phyloP scores from a whole-genome alignment of 2,797 vertebrate species.

The Rhinella marina region DNA sequence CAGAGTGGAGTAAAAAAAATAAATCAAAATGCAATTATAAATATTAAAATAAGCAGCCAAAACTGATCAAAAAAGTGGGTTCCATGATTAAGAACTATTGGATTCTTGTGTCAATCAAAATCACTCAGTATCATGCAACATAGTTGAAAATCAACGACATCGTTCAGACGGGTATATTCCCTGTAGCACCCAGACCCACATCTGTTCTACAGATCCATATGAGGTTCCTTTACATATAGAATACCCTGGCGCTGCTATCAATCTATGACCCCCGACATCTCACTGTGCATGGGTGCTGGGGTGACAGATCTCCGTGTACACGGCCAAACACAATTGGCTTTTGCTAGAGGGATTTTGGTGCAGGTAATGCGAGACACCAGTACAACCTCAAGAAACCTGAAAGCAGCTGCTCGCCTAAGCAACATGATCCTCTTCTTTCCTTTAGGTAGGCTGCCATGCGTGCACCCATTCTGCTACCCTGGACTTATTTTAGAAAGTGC shows the following conservation, averaged over 20 bases:
- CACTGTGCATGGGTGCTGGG: neutral
- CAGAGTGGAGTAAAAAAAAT: no score
- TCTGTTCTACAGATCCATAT: neutral
- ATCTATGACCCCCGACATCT: neutral
- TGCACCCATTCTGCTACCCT: neutral
- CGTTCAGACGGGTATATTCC: neutral
- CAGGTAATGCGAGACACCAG: neutral
- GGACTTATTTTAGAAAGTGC: neutral
- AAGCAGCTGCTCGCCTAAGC: neutral
- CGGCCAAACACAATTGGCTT: neutral
- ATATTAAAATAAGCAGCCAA: neutral
- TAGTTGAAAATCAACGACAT: neutral
- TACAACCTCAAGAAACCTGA: neutral
- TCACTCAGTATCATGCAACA: neutral
- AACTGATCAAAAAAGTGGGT: neutral
- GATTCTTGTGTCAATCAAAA: neutral
- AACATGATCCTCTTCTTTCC: neutral
- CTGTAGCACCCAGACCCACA: no score
- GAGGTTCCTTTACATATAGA: neutral
- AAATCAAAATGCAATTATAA: no score
- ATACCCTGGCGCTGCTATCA: neutral
- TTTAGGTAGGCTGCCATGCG: neutral
- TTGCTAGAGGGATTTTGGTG: neutral
- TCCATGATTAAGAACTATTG: no score
- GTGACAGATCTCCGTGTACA: neutral